These are phyloP conservation scores for Sepiola atlantica DNA, from an alignment of 2,888 invertebrate genomes.

Conservation along the genomic window DNA sequence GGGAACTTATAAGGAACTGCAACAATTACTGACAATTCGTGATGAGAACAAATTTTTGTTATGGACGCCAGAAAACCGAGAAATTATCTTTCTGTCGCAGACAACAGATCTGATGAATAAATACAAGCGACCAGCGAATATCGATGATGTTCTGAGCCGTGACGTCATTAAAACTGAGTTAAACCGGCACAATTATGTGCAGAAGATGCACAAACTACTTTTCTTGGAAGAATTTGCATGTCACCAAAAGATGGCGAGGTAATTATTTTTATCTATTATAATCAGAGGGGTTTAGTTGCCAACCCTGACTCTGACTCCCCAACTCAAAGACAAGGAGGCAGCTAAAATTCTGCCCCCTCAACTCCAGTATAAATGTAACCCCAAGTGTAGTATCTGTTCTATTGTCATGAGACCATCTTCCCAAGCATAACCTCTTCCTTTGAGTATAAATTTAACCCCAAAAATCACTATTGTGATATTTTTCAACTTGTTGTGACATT, in stretches of 20 bases:
- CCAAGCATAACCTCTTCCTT: no score
- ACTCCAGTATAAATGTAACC: no score
- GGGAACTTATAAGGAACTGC: conserved; percentile 62
- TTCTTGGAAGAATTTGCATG: conserved; percentile 70
- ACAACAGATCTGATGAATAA: conserved; percentile 52
- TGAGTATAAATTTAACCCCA: no score
- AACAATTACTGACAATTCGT: conserved; percentile 64
- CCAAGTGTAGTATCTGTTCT: no score
- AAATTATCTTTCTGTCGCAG: conserved; percentile 59
- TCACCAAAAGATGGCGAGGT: conserved; percentile 70
- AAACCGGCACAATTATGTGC: conserved; percentile 71
- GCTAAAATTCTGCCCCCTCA: no score
- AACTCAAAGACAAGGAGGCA: no score
- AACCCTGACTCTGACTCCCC: no score
- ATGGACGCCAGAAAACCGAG: conserved; percentile 70
- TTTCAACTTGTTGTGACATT: no score
- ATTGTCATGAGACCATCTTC: no score
- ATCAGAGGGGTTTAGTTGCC: no score
- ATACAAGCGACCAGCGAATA: conserved; percentile 66
- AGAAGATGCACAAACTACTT: conserved; percentile 72
- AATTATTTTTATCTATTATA: not conserved
- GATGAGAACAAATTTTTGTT: conserved; percentile 67
- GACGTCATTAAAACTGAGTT: conserved; percentile 64
- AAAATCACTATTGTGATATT: no score
- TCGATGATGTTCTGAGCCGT: conserved; percentile 66